Percentiles rank a stretch among this genome's conserved stretches.
phyloP scores from a whole-genome alignment of 2,888 invertebrate species.

The Lottia scabra region DNA sequence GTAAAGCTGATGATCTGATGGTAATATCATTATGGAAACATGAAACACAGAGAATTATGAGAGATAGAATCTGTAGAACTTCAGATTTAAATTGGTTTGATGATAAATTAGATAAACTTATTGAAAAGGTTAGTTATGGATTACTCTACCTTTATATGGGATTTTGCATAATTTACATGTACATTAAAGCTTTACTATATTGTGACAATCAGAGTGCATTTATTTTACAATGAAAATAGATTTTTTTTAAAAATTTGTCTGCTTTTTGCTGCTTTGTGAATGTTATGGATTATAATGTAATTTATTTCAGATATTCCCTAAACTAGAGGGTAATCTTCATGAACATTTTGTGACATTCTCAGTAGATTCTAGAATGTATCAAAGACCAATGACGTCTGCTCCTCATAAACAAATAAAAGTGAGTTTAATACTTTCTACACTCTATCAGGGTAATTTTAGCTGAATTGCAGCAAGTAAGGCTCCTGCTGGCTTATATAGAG shows the following conservation, averaged over 20 bases:
- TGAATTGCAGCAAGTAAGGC: too few relatives aligned
- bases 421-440: background rate
- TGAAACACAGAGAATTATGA: constrained; percentile 63
- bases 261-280: too few relatives aligned
- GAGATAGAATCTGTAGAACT: constrained; percentile 62
- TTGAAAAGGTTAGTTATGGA: constrained; percentile 47
- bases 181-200: too few relatives aligned
- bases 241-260: too few relatives aligned
- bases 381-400: constrained; percentile 61
- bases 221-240: too few relatives aligned
- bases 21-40: constrained; percentile 68
- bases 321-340: constrained; percentile 51
- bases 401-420: constrained; percentile 64
- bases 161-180: background rate
- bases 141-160: background rate
- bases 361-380: constrained; percentile 60
- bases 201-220: too few relatives aligned
- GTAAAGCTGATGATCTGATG: constrained; percentile 64
- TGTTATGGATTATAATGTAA: background rate
- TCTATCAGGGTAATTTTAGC: too few relatives aligned
- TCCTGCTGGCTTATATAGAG: too few relatives aligned
- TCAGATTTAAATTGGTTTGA: constrained; percentile 67
- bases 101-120: constrained; percentile 54
- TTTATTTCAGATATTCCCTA: constrained; percentile 55
- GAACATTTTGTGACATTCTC: constrained; percentile 67